Conservation (phyloP, 2,797 vertebrate species). For the Neomorphus geoffroyi region DNA sequence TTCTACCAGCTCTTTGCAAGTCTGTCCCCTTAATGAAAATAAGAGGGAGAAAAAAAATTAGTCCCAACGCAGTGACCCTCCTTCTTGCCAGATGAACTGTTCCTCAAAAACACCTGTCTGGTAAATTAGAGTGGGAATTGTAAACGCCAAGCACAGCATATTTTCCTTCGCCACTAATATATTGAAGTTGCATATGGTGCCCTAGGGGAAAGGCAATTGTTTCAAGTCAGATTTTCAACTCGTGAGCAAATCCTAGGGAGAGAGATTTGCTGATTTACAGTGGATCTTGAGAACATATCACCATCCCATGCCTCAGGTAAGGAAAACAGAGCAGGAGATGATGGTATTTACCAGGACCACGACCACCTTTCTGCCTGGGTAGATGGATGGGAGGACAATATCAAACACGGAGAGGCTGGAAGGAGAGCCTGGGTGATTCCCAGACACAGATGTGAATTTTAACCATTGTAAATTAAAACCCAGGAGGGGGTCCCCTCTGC, state of each 20-base stretch:
- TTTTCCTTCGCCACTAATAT: constrained; percentile 68
- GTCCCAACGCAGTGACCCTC: constrained; percentile 12
- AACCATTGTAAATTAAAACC: neutral
- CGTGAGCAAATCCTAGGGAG: constrained; percentile 57
- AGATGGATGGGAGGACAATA: fast-evolving
- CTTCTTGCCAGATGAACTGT: constrained; percentile 50
- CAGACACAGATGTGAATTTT: neutral
- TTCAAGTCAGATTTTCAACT: constrained; percentile 69
- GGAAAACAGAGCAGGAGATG: neutral
- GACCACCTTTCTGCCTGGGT: neutral
- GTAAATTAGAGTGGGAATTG: constrained; percentile 65
- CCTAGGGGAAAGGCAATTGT: constrained; percentile 51
- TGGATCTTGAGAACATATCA: neutral
- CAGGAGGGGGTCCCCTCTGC: neutral
- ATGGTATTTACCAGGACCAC: neutral
- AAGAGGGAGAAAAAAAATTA: neutral
- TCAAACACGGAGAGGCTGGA: neutral
- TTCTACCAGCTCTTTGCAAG: constrained; percentile 11
- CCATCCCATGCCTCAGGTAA: neutral
- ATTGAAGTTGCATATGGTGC: constrained; percentile 54
- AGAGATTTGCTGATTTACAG: constrained; percentile 55
- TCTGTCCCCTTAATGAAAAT: constrained; percentile 22
- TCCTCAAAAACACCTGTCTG: constrained; percentile 64
- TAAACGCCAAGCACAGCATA: constrained; percentile 50
- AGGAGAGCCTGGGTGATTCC: neutral